phyloP scores from a whole-genome alignment of 1,140 invertebrate species.

The Diabrotica virgifera region DNA sequence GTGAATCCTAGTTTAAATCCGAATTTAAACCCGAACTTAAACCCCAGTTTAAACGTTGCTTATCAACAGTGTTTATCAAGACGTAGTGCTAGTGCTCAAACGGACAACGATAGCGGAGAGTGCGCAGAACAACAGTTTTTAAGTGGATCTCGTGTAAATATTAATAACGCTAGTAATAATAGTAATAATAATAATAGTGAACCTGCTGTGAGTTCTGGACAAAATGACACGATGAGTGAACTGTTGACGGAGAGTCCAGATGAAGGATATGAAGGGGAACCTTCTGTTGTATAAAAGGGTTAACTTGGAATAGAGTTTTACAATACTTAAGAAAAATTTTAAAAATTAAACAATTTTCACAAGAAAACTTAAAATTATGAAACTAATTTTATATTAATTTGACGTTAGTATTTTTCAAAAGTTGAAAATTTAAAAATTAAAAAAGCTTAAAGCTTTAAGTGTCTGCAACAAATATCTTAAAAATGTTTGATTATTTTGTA shows the following conservation, averaged over 20 bases:
- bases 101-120: conserved; percentile 51
- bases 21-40: conserved; percentile 26
- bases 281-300: conserved; percentile 34
- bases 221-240: conserved; percentile 43
- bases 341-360: too few species aligned
- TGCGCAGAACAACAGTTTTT: conserved; percentile 23
- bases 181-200: conserved; percentile 18
- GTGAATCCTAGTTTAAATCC: not conserved
- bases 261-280: conserved; percentile 82
- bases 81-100: conserved; percentile 58
- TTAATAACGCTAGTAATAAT: conserved; percentile 17
- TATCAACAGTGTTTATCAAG: conserved; percentile 37
- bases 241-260: conserved; percentile 80
- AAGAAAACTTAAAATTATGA: too few species aligned
- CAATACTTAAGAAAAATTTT: too few species aligned
- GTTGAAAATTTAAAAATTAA: too few species aligned
- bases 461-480: too few species aligned
- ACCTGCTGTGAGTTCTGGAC: conserved; percentile 15
- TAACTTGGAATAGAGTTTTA: not conserved
- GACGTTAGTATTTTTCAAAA: too few species aligned
- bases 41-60: conserved; percentile 18
- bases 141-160: conserved; percentile 16
- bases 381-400: too few species aligned
- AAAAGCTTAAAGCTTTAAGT: too few species aligned
- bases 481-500: too few species aligned